These are phyloP conservation scores for Cherax quadricarinatus DNA, from an alignment of 1,140 invertebrate species.

Conservation along the genomic window DNA sequence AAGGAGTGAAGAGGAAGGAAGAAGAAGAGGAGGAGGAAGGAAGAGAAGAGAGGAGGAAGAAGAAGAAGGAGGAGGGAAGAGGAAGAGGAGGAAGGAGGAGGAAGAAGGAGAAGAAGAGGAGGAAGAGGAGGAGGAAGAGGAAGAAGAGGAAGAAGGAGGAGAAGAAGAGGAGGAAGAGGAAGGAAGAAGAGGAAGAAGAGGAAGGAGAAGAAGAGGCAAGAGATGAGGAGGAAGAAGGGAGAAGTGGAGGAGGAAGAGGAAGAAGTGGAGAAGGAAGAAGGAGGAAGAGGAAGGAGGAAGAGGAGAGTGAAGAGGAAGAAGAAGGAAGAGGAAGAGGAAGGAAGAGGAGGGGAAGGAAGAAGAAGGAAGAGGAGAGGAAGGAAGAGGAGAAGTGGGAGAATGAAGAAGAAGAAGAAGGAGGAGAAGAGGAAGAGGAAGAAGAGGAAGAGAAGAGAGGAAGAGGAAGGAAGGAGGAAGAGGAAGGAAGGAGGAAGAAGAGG, in stretches of 20 bases:
- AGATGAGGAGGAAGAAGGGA: not conserved
- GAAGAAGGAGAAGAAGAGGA: too few relatives aligned
- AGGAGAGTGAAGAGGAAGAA: too few relatives aligned
- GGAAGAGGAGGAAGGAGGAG: too few relatives aligned
- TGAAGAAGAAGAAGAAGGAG: too few relatives aligned
- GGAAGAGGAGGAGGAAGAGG: too few relatives aligned
- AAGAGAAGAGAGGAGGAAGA: too few relatives aligned
- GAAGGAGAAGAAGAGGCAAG: not conserved
- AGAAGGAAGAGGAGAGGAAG: not conserved
- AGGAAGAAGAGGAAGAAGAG: not conserved
- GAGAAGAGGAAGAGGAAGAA: too few relatives aligned
- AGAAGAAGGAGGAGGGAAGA: too few relatives aligned
- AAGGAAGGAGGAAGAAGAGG: not conserved
- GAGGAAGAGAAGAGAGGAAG: not conserved
- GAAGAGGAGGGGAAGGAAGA: not conserved
- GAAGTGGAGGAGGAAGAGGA: too few relatives aligned
- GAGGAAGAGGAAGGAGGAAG: not conserved
- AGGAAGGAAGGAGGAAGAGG: not conserved
- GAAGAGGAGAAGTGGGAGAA: too few relatives aligned
- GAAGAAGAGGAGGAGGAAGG: too few relatives aligned
- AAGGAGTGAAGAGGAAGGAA: not conserved
- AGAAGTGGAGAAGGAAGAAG: too few relatives aligned
- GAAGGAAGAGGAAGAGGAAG: not conserved
- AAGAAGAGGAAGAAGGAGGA: constrained; percentile 6
- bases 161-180: not conserved